Evolutionary conservation across 2,113 vertebrate genomes (phyloP).

Genomic region (Alethe castanea): DNA sequence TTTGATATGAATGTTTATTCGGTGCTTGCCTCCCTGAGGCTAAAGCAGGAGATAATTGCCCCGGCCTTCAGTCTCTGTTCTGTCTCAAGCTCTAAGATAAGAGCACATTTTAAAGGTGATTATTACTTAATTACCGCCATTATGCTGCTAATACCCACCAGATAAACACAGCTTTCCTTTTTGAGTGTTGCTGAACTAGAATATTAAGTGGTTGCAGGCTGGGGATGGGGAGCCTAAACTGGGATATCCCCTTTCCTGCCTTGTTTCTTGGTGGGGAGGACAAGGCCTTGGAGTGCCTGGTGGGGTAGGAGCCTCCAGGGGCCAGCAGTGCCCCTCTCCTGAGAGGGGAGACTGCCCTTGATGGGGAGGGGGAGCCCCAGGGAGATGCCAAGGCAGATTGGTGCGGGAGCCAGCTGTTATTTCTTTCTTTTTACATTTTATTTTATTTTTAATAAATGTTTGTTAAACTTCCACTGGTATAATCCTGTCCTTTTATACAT

Average conservation of each 20-base stretch:
- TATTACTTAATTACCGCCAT: background rate
- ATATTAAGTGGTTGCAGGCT: background rate
- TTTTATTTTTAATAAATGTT: background rate
- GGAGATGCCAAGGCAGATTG: background rate
- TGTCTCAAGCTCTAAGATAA: background rate
- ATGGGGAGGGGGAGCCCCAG: background rate
- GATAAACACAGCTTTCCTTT: background rate
- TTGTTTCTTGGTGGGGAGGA: background rate
- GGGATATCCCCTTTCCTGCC: background rate
- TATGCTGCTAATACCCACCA: background rate
- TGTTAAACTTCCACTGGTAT: background rate
- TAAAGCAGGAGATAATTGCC: background rate
- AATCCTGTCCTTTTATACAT: background rate
- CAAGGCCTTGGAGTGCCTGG: background rate
- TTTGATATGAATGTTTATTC: background rate
- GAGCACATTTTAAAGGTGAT: background rate
- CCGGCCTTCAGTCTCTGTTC: background rate
- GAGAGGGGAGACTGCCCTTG: too few relatives aligned
- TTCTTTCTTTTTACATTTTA: background rate
- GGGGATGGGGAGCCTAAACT: background rate
- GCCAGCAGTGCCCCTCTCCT: background rate
- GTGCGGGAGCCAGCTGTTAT: background rate
- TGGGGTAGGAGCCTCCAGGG: background rate
- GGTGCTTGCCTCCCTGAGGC: background rate
- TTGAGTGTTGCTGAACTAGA: background rate